Evolutionary conservation across 2,113 vertebrate species (phyloP).

Genomic region (Prionailurus bengalensis): DNA sequence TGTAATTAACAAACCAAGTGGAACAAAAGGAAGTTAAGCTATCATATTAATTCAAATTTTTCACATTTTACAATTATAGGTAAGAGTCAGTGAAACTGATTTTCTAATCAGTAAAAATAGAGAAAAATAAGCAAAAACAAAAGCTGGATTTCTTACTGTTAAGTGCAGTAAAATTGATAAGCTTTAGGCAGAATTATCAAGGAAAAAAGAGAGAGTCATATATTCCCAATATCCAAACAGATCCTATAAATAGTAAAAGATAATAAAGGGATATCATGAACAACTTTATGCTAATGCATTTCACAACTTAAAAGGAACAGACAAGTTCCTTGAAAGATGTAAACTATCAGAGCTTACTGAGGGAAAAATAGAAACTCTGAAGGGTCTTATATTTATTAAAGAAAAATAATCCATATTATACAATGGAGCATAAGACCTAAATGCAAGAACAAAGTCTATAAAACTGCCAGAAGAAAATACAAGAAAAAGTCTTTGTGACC

Average conservation of each 20-base stretch:
- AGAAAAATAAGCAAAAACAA: background rate
- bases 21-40: conserved; percentile 10
- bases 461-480: background rate
- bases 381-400: background rate
- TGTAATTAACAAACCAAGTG: background rate
- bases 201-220: background rate
- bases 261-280: background rate
- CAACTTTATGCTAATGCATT: background rate
- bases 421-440: background rate
- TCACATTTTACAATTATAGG: background rate
- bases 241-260: background rate
- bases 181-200: background rate
- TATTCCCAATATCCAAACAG: background rate
- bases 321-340: background rate
- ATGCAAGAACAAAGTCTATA: background rate
- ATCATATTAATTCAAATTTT: background rate
- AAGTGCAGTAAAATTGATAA: conserved; percentile 31
- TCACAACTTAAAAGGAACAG: background rate
- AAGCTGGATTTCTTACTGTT: background rate
- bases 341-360: background rate
- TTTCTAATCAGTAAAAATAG: background rate
- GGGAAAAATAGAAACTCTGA: background rate
- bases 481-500: background rate
- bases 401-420: background rate
- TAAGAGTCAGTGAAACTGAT: background rate